Percentiles rank a stretch among this genome's conserved stretches.
These are phyloP conservation scores for Drosophila bipectinata DNA, from an alignment of 1,140 invertebrate genomes.

Conservation along the genomic window DNA sequence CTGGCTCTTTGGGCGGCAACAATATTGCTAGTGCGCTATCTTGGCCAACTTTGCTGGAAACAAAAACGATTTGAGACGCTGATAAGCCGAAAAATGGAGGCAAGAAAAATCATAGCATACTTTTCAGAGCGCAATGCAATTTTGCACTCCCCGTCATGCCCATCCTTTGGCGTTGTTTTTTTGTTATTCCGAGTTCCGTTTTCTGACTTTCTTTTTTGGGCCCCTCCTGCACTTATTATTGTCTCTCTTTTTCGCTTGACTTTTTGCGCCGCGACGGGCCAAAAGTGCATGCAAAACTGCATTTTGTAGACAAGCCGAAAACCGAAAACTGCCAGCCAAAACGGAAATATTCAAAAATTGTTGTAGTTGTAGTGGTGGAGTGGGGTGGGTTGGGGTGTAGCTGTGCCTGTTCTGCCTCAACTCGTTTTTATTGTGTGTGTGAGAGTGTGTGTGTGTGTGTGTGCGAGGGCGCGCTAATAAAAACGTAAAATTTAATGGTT, in stretches of 20 bases:
- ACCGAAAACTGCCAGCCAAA: conserved; percentile 73
- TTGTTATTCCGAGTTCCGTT: conserved; percentile 12
- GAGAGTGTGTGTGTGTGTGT: conserved; percentile 22
- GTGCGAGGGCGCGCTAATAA: conserved; percentile 71
- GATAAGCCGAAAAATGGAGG: conserved; percentile 46
- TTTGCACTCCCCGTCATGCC: conserved; percentile 43
- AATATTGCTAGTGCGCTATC: conserved; percentile 50
- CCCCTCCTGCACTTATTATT: conserved; percentile 49
- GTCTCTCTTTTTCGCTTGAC: conserved; percentile 40
- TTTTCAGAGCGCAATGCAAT: conserved; percentile 51
- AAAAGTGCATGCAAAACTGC: conserved; percentile 78
- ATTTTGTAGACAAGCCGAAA: conserved; percentile 73
- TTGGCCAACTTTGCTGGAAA: conserved; percentile 55
- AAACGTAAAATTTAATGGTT: conserved; percentile 83
- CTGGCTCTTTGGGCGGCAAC: conserved; percentile 37
- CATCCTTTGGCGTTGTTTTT: conserved; percentile 8
- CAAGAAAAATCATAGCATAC: conserved; percentile 48
- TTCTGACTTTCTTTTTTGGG: conserved; percentile 21
- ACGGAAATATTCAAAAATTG: conserved; percentile 81
- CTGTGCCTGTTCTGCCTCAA: conserved; percentile 2
- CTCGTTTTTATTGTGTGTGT: not conserved
- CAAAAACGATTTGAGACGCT: conserved; percentile 53
- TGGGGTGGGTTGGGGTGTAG: not conserved
- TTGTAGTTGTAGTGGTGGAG: conserved; percentile 38
- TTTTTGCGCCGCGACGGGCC: conserved; percentile 22